Evolutionary conservation across 37 sponge, comb jelly and placozoan genomes (phyloP), one percentile per base, ranked within the genome.

Genomic region (Aphrocallistes beatrix): DNA sequence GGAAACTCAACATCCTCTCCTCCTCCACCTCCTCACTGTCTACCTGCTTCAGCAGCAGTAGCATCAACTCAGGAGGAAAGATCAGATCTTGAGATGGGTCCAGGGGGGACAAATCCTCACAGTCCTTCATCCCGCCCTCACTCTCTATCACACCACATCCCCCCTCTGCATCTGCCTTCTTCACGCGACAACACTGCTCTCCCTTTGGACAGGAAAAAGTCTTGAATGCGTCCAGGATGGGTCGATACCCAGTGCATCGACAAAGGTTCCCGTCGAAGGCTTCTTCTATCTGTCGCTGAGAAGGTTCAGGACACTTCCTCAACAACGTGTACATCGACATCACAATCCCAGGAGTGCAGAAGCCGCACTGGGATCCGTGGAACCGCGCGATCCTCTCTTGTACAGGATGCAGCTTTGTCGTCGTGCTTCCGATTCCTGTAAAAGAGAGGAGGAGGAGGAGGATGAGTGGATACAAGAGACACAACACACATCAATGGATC

Each of bases 281-380:
- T 21, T 48, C 83, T 51, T 95, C 96, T 36, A 95, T 89, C 49
- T 95, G 90, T 51, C 83, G 85, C 38, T 92, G 88, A 21, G 91
- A 86, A 8, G 96, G 96, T 0, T 38, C 38, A 36, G 84, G 84
- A 38, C 89, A 92, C 81, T 91, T 92, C 48, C 91, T 83, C 88
- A 95, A 82, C 9, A 95, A 91, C 17, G 92, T 91, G 87, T 95
- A 95, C 96, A 94, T 95, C 84, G 90, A 89, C 96, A 95, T 92
- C 32, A 95, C 96, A 82, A 95, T 89, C 1, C 96, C 96, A 30
- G 96, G 96, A 23, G 96, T 91, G 39, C 96, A 95, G 87, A 95
- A 95, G 0, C 96, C 96, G 85, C 96, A 95, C 88, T 95, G 96
- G 13, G 92, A 90, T 0, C 93, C 96, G 48, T 95, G 92, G 51